Percentiles rank a stretch among this genome's conserved stretches.
Conservation (phyloP, 2,888 invertebrate genomes). For the Chrysodeixis includens region DNA sequence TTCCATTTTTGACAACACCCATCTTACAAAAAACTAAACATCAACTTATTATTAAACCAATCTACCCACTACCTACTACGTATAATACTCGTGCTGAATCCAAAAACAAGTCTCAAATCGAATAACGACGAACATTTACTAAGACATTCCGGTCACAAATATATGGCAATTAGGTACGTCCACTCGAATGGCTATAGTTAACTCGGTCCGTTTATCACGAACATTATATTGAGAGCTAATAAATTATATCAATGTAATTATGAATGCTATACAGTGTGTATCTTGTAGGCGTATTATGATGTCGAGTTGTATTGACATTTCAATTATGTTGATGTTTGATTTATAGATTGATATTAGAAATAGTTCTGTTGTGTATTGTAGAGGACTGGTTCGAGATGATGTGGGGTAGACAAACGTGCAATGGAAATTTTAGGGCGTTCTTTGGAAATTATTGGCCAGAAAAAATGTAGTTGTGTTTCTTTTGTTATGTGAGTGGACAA, state of each 20-base stretch:
- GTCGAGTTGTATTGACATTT: background rate
- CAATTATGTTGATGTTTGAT: constrained; percentile 1
- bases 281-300: background rate
- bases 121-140: background rate
- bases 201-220: constrained; percentile 25
- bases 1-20: no score
- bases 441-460: no score
- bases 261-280: background rate
- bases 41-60: no score
- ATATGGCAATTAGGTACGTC: constrained; percentile 34
- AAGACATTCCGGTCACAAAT: constrained; percentile 21
- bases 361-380: no score
- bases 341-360: background rate
- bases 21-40: no score
- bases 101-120: background rate
- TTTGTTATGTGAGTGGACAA: no score
- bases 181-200: constrained; percentile 28
- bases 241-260: constrained; percentile 19
- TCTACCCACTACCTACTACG: no score
- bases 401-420: no score
- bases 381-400: no score
- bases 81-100: background rate
- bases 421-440: no score
- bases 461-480: no score
- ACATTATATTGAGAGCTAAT: constrained; percentile 26